Evolutionary conservation across 2,888 invertebrate species (phyloP), one percentile per base, ranked within the genome.

Genomic region (Pyrochroa serraticornis): DNA sequence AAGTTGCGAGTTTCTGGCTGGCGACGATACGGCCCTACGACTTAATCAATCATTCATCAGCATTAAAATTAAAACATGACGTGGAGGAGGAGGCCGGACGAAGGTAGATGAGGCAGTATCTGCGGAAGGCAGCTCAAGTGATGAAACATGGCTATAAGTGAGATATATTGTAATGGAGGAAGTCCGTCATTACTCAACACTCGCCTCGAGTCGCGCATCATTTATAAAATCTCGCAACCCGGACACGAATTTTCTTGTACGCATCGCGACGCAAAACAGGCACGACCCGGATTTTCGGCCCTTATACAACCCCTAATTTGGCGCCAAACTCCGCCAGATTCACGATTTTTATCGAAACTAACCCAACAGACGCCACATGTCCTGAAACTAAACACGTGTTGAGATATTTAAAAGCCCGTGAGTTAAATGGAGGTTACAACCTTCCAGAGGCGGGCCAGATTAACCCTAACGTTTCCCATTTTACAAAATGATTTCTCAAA

Each of bases 121-220:
- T 72, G 67, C 65, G 65, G 66, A 65, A 69, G 67, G 70, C 73
- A 72, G 70, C 63, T 60, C 62, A 62, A 63, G 70, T 73, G 76
- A 77, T 75, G 75, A 76, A 76, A 76, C 74, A 72, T 68, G 68
- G 71, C 70, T 73, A 72, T 75, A 76, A 76, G 75, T 75, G 75
- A 75, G 76, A 76, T 76, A 74, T 77, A 77, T 75, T 74, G 70
- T 73, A 71, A 74, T 73, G 70, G 72, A 74, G 74, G 75, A 75
- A 75, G 74, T 75, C 72, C 70, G 75, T 74, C 75, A 76, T 77
- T 75, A 77, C 72, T 76, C 76, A 77, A 72, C 69, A 66, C 70
- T 67, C 68, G 68, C 65, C 66, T 69, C 59, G 65, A 69, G 69
- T 72, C 65, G 67, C 67, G 69, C 72, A 71, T 73, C 71, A 72